Evolutionary conservation across 1,140 invertebrate genomes (phyloP), one percentile per base, ranked within the genome.

Genomic region (Pseudachorutes palmiensis): DNA sequence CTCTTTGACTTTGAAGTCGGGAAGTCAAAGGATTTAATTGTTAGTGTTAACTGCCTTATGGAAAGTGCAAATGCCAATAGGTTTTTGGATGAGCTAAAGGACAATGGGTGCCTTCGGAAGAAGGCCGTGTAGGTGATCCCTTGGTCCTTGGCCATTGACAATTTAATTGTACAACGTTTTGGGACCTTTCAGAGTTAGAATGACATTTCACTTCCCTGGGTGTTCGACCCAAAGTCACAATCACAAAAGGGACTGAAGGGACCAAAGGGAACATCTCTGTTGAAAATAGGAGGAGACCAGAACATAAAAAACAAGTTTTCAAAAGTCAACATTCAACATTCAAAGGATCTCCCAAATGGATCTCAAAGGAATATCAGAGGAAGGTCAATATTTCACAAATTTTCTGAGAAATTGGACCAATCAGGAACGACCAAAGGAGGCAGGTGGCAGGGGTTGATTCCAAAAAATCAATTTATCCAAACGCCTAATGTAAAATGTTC

Each of bases 1-100:
- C n/a, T n/a, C n/a, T n/a, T n/a, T n/a, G n/a, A n/a, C n/a, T n/a
- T n/a, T n/a, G 36, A 19, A 14, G 51, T 55, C 51, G 51, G 51
- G 24, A 22, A 55, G 51, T 55, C 51, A 55, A 55, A 55, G 51
- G 51, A 14, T 55, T 55, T 55, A 55, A 55, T 55, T 55, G 51
- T 55, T 55, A 55, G 51, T 55, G 51, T 55, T 55, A 55, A 55
- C 36, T 45, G 36, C 36, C 36, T 45, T 19, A 19, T 45, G 9
- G 36, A 55, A 55, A 55, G 24, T 9, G 9, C 51, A 55, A 55
- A 55, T 14, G 51, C 24, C 51, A 55, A 22, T 9, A 22, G 9
- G 51, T 55, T 55, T 45, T 55, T 55, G 24, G 51, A 22, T 55
- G 51, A 22, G 51, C 24, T 14, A 55, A 55, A 24, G 51, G 51